Conservation (phyloP, 2,113 vertebrate species). For the Scortum barcoo region DNA sequence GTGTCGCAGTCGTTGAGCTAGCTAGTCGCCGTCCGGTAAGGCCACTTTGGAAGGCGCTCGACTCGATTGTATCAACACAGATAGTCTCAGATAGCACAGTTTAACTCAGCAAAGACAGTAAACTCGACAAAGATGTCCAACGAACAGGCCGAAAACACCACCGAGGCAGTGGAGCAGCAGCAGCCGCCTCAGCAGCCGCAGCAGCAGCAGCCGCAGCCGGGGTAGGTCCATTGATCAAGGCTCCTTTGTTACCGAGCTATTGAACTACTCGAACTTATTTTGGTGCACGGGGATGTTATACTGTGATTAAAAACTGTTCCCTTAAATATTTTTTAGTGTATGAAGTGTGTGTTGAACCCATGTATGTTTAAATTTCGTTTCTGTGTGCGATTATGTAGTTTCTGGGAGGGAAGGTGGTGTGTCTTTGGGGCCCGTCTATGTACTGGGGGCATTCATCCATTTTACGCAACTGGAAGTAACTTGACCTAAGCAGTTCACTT, state of each 20-base stretch:
- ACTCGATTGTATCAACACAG: neutral
- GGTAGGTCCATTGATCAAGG: slow-evolving; percentile 67
- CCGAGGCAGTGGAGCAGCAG: slow-evolving; percentile 58
- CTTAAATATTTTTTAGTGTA: rapidly evolving
- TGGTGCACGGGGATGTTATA: neutral
- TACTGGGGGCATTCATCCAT: neutral
- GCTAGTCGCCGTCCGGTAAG: neutral
- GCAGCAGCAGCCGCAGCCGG: slow-evolving; percentile 47
- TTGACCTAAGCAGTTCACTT: neutral
- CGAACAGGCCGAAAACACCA: slow-evolving; percentile 69
- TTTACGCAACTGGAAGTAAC: neutral
- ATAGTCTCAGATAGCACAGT: too few relatives aligned
- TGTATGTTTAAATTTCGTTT: neutral
- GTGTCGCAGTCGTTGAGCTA: neutral
- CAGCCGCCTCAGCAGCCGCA: slow-evolving; percentile 6
- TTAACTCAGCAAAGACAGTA: neutral
- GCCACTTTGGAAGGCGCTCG: neutral
- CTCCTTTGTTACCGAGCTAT: slow-evolving; percentile 66
- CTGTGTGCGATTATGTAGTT: rapidly evolving
- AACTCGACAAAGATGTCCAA: slow-evolving; percentile 76
- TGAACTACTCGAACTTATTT: neutral
- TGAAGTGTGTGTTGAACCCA: rapidly evolving
- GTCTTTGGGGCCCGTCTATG: slow-evolving; percentile 25
- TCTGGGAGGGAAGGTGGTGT: neutral
- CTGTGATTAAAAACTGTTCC: rapidly evolving